Base-by-base conservation (phyloP, 2,888 invertebrate species). In the Agelastica alni region DNA sequence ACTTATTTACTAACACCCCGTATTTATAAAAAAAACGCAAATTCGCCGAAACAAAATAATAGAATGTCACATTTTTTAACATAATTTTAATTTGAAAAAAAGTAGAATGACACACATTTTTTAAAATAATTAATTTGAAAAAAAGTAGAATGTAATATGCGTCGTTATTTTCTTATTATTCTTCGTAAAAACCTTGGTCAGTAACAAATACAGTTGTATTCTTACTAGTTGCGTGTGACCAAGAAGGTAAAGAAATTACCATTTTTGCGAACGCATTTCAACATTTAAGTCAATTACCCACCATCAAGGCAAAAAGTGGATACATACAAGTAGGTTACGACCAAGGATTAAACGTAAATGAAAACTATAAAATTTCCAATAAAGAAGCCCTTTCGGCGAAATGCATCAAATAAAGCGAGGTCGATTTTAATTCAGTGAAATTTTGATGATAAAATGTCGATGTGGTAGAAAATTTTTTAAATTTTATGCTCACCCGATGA, bases 401-500 rank as follows among this genome's bases (percentile, higher is more conserved):
- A 3, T 12, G n/a, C 36, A 17, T 13, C 34, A 7, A 14, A 31
- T 9, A 26, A 26, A 26, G 9, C 26, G 26, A 2, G 9, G 26
- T 26, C n/a, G n/a, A n/a, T n/a, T 9, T 7, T 16, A 10, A 9
- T 10, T 4, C 7, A 16, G 16, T 13, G 4, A 12, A 16, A 26
- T n/a, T 12, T 9, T 30, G 3, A 9, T 9, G 18, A 12, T 13
- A 14, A n/a, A 10, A 13, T 18, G 22, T 20, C n/a, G 16, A 26
- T 28, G 26, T 42, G 36, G 28, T 51, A 41, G 16, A 16, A 3
- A 9, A 14, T 28, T n/a, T 20, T 13, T 28, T 16, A 47, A 51
- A 42, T 32, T 30, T 13, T 47, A 47, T 39, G 62, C 69, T 68
- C 62, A 69, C 69, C 69, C 65, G 65, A 61, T 63, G 45, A 58